phyloP scores from a whole-genome alignment of 2,797 vertebrate genomes.

The Megalops cyprinoides region DNA sequence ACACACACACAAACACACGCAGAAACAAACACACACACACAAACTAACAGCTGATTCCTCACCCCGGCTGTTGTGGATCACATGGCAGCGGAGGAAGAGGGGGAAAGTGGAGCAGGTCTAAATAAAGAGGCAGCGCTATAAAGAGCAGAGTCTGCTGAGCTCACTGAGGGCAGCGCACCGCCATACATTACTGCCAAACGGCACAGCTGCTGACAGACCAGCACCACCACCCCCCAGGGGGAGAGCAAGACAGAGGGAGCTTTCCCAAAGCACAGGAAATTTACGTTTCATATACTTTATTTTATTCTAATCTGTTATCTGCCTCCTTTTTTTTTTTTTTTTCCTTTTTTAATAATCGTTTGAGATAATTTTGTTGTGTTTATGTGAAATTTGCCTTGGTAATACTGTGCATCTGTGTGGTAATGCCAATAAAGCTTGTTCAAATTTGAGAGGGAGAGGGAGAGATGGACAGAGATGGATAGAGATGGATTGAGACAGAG shows the following conservation, averaged over 20 bases:
- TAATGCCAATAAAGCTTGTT: too few species aligned
- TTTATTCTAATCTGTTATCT: too few species aligned
- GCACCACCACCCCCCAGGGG: neutral
- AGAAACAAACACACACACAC: neutral
- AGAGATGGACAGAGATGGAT: neutral
- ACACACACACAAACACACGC: neutral
- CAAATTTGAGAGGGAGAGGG: neutral
- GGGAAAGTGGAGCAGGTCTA: constrained; percentile 17
- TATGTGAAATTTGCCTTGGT: too few species aligned
- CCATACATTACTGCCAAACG: neutral
- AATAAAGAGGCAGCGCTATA: constrained; percentile 2
- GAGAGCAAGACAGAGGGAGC: neutral
- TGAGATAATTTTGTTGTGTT: too few species aligned
- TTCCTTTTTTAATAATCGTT: too few species aligned
- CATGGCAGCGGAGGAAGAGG: neutral
- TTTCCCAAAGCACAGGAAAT: too few species aligned
- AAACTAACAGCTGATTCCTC: neutral
- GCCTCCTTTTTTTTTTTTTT: too few species aligned
- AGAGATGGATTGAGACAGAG: neutral
- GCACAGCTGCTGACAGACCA: neutral
- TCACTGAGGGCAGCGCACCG: neutral
- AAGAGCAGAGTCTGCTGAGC: neutral
- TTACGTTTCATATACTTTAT: too few species aligned
- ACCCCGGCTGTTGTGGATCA: neutral
- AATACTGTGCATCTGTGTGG: too few species aligned